Percentiles rank a stretch among this genome's conserved stretches.
Evolutionary conservation across 2,797 vertebrate genomes (phyloP).

Genomic region (Sebastes ruberrimus): DNA sequence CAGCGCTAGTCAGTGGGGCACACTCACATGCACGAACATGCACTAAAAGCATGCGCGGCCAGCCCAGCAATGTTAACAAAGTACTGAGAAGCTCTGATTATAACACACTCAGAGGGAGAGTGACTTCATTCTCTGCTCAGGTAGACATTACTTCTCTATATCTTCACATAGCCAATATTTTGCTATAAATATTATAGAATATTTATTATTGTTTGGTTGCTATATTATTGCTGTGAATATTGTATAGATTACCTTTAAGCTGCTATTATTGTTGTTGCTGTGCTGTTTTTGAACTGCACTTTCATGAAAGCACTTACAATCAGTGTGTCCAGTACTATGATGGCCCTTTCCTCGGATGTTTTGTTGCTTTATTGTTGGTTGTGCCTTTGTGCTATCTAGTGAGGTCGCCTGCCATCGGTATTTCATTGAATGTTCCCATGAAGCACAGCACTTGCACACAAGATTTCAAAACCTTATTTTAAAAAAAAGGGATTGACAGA

Average conservation of each 20-base stretch:
- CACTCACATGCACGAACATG: too few relatives aligned
- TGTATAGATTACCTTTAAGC: background rate
- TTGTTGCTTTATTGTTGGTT: background rate
- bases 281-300: slow-evolving; percentile 10
- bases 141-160: too few relatives aligned
- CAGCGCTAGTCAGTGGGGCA: too few relatives aligned
- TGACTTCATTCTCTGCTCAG: too few relatives aligned
- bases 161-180: too few relatives aligned
- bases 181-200: too few relatives aligned
- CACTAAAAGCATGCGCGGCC: too few relatives aligned
- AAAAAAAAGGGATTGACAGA: background rate
- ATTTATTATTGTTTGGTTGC: too few relatives aligned
- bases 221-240: too few relatives aligned
- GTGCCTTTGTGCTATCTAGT: background rate
- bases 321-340: background rate
- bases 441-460: background rate
- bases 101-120: too few relatives aligned
- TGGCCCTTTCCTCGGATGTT: background rate
- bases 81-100: too few relatives aligned
- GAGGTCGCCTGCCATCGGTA: background rate
- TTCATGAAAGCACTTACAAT: slow-evolving; percentile 1
- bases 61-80: too few relatives aligned
- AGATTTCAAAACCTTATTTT: background rate
- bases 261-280: background rate
- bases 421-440: background rate